These are phyloP conservation scores for Lepilemur ruficaudatus DNA, from an alignment of 2,797 vertebrate genomes.

Conservation along the genomic window DNA sequence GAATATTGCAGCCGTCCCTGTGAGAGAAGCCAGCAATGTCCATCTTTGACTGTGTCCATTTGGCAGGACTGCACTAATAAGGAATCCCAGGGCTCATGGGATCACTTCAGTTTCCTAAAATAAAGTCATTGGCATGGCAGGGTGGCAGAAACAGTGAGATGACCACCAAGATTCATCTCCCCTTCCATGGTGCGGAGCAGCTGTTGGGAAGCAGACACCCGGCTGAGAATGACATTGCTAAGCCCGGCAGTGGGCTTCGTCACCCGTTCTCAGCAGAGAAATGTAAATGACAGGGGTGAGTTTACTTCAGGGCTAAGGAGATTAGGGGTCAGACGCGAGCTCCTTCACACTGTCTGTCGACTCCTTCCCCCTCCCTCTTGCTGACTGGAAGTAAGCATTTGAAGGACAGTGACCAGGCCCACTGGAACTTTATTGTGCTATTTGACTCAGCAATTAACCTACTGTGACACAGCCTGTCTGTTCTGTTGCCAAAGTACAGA, in stretches of 20 bases:
- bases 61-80: not conserved
- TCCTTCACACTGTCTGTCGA: not conserved
- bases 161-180: not conserved
- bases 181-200: not conserved
- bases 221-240: not conserved
- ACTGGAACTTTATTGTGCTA: not conserved
- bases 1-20: not conserved
- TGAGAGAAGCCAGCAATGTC: not conserved
- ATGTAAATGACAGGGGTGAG: not conserved
- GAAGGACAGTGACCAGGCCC: not conserved
- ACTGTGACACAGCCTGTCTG: not conserved
- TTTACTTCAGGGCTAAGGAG: not conserved
- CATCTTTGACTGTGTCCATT: not conserved
- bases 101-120: not conserved
- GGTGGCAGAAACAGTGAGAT: not conserved
- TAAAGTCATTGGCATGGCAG: not conserved
- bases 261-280: not conserved
- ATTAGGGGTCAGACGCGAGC: not conserved
- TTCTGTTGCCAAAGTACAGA: not conserved
- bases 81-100: not conserved
- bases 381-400: not conserved
- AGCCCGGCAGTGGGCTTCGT: not conserved
- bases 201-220: not conserved
- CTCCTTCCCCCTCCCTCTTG: too few relatives aligned
- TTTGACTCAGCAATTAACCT: not conserved